Percentiles rank a stretch among this genome's conserved stretches.
Evolutionary conservation across 1,140 invertebrate genomes (phyloP).

Genomic region (Conus betulinus): DNA sequence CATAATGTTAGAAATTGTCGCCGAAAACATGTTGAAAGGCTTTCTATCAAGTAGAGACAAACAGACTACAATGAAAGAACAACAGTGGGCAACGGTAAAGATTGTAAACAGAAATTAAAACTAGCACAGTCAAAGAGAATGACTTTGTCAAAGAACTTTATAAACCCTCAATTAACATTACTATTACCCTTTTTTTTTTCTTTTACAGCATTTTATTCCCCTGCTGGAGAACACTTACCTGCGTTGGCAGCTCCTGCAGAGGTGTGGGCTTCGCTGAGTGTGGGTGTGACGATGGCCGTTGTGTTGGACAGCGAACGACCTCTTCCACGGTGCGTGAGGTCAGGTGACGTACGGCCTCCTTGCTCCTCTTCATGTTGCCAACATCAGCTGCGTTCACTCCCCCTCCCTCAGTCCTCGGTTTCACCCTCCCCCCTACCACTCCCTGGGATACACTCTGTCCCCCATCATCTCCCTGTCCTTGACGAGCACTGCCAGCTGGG

Average conservation of each 20-base stretch:
- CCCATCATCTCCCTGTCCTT: background rate
- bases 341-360: background rate
- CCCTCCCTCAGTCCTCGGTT: background rate
- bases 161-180: too few relatives aligned
- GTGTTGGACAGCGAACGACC: background rate
- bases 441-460: background rate
- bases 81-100: too few relatives aligned
- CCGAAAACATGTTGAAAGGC: too few relatives aligned
- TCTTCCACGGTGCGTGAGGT: background rate
- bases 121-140: too few relatives aligned
- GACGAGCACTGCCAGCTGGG: background rate
- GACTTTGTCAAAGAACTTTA: too few relatives aligned
- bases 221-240: background rate
- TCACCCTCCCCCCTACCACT: background rate
- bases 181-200: too few relatives aligned
- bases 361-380: background rate
- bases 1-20: too few relatives aligned
- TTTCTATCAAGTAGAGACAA: too few relatives aligned
- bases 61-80: too few relatives aligned
- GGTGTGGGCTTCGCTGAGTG: slow-evolving; percentile 1
- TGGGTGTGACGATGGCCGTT: slow-evolving; percentile 24
- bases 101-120: too few relatives aligned
- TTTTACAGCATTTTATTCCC: too few relatives aligned
- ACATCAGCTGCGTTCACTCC: background rate
- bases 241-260: background rate